Base-by-base conservation (phyloP, 2,797 vertebrate genomes). In the Molossus molossus region DNA sequence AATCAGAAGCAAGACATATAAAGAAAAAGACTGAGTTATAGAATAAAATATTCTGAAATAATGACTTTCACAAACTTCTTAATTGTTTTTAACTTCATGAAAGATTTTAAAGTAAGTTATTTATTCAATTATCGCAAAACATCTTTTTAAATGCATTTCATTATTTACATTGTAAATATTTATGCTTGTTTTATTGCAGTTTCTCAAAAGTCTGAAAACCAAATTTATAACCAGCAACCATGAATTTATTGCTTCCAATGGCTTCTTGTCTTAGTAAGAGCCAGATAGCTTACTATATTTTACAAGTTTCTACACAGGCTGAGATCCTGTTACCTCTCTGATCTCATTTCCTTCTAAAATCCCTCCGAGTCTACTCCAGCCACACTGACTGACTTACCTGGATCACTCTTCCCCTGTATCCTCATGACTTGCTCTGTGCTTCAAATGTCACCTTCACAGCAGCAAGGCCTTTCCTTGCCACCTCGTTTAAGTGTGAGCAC, bases 231-330 rank as follows among this genome's bases (percentile, higher is more conserved):
- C 29, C 33, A 45, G 64, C 9, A 27, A 85, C 53, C 25, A 50
- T 94, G 64, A 92, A 91, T 87, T 84, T 88, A 76, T 96, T 91
- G 53, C 64, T 96, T 96, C 69, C 69, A 58, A 6, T 80, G 75
- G 84, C 53, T 94, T 96, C 77, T 88, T 60, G 18, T 94, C 48
- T 90, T 73, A 40, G 67, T 33, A 84, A 92, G 93, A 94, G 48
- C 48, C 69, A 96, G 73, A 67, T 57, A 69, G 9, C n/a, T 94
- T 45, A 67, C 77, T 73, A 33, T 67, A 75, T 87, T 93, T 91
- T 92, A 86, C 20, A 77, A 75, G 83, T n/a, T 73, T 80, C 48
- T 69, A 33, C 9, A 14, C 23, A 6, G 14, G 37, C 53, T 93
- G 93, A 85, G 27, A 70, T 93, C 23, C 67, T 72, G 37, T 76